Evolutionary conservation across 2,797 vertebrate genomes (phyloP).

Genomic region (Threskiornis aethiopicus): DNA sequence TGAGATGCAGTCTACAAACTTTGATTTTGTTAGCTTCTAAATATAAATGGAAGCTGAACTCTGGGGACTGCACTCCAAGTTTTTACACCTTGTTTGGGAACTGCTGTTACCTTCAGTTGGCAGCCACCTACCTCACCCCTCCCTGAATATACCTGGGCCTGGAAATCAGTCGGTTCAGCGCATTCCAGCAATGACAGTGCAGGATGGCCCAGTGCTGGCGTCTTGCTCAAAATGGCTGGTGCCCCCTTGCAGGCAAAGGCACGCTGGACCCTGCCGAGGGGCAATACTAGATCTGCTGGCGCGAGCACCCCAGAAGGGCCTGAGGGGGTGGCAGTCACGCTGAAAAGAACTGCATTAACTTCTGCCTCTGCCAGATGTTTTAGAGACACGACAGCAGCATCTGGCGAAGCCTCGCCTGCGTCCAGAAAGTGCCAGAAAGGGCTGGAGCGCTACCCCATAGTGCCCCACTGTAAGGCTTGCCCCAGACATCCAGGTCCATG

Average conservation of each 20-base stretch:
- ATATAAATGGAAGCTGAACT: background rate
- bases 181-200: background rate
- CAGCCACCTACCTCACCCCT: background rate
- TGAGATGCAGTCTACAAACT: background rate
- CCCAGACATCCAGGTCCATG: accelerated
- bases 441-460: background rate
- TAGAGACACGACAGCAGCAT: background rate
- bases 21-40: background rate
- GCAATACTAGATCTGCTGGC: background rate
- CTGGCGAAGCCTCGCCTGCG: background rate
- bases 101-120: background rate
- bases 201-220: background rate
- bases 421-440: background rate
- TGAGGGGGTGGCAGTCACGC: background rate
- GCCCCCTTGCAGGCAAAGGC: background rate
- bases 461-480: background rate
- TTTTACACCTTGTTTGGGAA: background rate
- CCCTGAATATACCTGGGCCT: background rate
- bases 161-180: background rate
- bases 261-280: background rate
- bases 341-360: background rate
- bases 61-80: background rate
- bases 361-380: background rate
- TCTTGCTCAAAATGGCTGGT: background rate
- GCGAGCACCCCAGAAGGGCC: background rate